Evolutionary conservation across 53 echinoderm and acorn worm genomes (phyloP).

Genomic region (Hippasteria phrygiana): DNA sequence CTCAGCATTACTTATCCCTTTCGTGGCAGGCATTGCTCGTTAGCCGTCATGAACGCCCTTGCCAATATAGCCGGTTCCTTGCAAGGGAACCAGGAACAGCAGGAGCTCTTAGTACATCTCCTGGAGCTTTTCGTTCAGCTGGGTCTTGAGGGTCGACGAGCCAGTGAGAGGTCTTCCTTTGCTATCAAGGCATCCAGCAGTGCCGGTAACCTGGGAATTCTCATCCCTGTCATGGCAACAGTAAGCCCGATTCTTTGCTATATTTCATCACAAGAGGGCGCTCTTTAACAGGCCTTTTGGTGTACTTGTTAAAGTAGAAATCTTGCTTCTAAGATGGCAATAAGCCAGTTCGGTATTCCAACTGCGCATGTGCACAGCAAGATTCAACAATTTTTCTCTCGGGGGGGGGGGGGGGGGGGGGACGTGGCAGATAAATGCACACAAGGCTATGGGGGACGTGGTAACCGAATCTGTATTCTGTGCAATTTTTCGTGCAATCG

Average conservation of each 20-base stretch:
- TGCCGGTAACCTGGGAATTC: constrained; percentile 95
- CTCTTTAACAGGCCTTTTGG: neutral
- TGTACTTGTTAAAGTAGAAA: neutral
- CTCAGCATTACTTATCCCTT: neutral
- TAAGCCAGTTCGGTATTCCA: no score
- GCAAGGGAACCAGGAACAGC: constrained; percentile 79
- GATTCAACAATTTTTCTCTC: no score
- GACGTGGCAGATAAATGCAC: no score
- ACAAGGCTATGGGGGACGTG: no score
- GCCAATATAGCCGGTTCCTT: constrained; percentile 88
- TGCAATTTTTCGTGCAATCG: no score
- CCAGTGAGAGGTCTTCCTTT: constrained; percentile 91
- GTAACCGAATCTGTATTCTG: no score
- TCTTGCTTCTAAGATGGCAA: no score
- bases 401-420: no score
- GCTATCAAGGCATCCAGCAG: constrained; percentile 97
- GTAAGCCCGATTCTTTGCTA: constrained; percentile 61
- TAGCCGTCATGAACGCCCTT: constrained; percentile 94
- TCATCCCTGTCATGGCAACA: constrained; percentile 93
- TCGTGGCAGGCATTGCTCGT: constrained; percentile 90
- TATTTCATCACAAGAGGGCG: neutral
- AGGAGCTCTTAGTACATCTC: constrained; percentile 81
- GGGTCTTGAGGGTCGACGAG: constrained; percentile 93
- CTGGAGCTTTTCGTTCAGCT: constrained; percentile 95
- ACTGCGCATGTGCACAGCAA: no score